These are phyloP conservation scores for Eulemur rufifrons DNA, from an alignment of 2,113 vertebrate genomes.

Conservation along the genomic window DNA sequence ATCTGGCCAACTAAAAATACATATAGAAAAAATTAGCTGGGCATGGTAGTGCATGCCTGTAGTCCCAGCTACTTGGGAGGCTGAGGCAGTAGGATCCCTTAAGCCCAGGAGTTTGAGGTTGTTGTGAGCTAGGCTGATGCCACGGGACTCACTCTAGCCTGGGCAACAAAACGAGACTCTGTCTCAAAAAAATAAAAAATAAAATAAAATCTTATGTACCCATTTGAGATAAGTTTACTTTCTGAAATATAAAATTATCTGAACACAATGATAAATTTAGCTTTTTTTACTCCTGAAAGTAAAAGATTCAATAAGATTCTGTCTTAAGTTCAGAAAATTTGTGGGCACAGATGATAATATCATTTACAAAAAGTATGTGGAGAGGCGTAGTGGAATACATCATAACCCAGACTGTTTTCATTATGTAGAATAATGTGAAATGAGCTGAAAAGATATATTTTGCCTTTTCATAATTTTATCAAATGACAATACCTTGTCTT, in stretches of 20 bases:
- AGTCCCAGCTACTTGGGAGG: too few relatives aligned
- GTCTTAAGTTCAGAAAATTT: not conserved
- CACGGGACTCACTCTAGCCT: too few relatives aligned
- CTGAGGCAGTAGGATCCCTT: too few relatives aligned
- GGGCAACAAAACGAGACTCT: too few relatives aligned
- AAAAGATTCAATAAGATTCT: not conserved
- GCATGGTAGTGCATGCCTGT: too few relatives aligned
- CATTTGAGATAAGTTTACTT: not conserved
- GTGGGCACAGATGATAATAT: not conserved
- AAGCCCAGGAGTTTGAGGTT: too few relatives aligned
- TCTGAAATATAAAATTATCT: not conserved
- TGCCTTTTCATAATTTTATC: not conserved
- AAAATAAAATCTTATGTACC: not conserved
- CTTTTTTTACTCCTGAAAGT: not conserved
- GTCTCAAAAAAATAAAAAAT: too few relatives aligned
- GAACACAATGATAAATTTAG: not conserved
- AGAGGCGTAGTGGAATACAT: not conserved
- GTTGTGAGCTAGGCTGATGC: too few relatives aligned
- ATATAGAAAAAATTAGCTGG: too few relatives aligned
- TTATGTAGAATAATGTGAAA: not conserved
- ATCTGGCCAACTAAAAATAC: too few relatives aligned
- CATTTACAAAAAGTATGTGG: not conserved
- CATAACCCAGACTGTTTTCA: not conserved
- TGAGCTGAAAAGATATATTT: not conserved
- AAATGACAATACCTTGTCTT: not conserved